These are phyloP conservation scores for Andrena cerasifolii DNA, from an alignment of 1,140 invertebrate species.

Conservation along the genomic window DNA sequence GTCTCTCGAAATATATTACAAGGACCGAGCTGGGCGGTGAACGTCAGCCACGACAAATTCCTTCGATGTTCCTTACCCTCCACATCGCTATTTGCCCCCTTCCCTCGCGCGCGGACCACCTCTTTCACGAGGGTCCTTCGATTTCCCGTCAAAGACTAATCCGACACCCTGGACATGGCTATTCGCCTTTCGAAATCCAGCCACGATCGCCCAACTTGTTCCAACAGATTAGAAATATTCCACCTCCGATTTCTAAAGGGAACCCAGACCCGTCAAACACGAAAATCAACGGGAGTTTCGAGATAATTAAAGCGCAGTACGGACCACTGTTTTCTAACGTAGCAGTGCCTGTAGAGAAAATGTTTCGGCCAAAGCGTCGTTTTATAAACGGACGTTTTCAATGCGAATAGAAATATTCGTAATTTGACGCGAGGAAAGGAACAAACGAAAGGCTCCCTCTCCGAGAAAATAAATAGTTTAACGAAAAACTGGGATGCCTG, in stretches of 20 bases:
- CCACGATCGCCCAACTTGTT: not conserved
- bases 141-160: conserved; percentile 10
- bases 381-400: no score
- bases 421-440: no score
- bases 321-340: no score
- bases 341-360: no score
- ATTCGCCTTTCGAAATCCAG: not conserved
- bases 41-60: conserved; percentile 60
- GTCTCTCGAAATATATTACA: conserved; percentile 58
- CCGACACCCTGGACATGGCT: not conserved
- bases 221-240: not conserved
- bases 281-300: no score
- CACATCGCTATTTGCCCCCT: not conserved
- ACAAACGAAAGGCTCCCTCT: no score
- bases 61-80: conserved; percentile 39
- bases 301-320: not conserved
- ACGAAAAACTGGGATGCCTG: no score
- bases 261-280: no score
- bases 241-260: not conserved
- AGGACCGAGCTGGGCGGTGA: conserved; percentile 28
- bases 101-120: not conserved
- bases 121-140: not conserved
- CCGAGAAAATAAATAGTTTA: no score
- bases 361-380: no score
- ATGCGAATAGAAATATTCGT: no score